phyloP scores from a whole-genome alignment of 2,113 vertebrate genomes.

The Naja naja region DNA sequence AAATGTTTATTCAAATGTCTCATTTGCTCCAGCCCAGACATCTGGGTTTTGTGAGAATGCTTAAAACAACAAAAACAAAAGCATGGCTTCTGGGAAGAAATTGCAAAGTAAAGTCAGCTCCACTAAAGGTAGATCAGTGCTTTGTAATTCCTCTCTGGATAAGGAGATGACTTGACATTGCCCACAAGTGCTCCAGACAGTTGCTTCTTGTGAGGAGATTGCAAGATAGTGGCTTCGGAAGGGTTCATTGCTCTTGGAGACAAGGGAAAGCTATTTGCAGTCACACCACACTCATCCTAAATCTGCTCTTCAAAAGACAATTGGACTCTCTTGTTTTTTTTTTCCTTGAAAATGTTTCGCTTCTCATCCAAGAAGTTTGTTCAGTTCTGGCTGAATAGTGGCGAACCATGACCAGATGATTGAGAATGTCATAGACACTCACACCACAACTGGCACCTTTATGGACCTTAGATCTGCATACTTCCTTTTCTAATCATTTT shows the following conservation, averaged over 20 bases:
- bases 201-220: not conserved
- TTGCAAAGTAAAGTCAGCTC: not conserved
- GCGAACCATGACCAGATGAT: too few species aligned
- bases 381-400: too few species aligned
- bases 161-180: not conserved
- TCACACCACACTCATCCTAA: not conserved
- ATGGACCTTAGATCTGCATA: not conserved
- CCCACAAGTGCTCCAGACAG: not conserved
- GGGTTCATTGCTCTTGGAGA: not conserved
- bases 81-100: not conserved
- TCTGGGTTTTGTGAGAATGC: not conserved
- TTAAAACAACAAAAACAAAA: conserved; percentile 5
- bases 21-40: not conserved
- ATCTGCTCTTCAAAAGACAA: not conserved
- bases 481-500: not conserved
- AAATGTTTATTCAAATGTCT: not conserved
- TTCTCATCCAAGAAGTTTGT: too few species aligned
- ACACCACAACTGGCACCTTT: not conserved
- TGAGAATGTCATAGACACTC: not conserved
- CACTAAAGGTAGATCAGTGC: not conserved
- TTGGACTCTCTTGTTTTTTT: not conserved
- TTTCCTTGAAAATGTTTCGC: not conserved
- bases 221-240: not conserved
- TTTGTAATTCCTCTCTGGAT: not conserved
- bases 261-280: not conserved